These are phyloP conservation scores for Acronicta alni DNA, from an alignment of 2,888 invertebrate genomes.

Conservation along the genomic window DNA sequence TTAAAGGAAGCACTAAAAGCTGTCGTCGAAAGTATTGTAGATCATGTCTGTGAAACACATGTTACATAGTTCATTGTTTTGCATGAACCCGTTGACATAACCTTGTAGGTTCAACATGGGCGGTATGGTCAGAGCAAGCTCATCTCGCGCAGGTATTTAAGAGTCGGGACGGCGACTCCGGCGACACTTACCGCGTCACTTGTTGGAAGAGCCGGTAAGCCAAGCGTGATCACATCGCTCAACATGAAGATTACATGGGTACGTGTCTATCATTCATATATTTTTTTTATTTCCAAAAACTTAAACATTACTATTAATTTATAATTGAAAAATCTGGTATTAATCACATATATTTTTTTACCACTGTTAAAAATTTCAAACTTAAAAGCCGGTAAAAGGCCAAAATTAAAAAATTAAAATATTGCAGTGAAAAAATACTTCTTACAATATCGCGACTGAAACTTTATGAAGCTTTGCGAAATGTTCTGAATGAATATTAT, in stretches of 20 bases:
- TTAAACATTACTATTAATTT: neutral
- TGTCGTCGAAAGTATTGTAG: slow-evolving; percentile 18
- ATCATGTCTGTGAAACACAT: slow-evolving; percentile 27
- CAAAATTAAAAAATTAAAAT: no score
- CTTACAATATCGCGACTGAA: slow-evolving; percentile 44
- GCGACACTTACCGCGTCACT: slow-evolving; percentile 77
- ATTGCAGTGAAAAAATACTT: neutral
- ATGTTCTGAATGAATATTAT: no score
- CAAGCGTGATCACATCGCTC: slow-evolving; percentile 50
- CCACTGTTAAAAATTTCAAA: neutral
- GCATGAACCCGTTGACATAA: slow-evolving; percentile 69
- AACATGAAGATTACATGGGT: slow-evolving; percentile 78
- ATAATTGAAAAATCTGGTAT: neutral
- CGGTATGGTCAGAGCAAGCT: slow-evolving; percentile 54
- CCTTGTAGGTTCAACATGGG: slow-evolving; percentile 71
- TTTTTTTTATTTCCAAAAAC: no score
- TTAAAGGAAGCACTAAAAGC: slow-evolving; percentile 12
- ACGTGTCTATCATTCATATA: slow-evolving; percentile 64
- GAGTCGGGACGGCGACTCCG: slow-evolving; percentile 61
- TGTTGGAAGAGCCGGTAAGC: slow-evolving; percentile 63
- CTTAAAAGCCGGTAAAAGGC: neutral
- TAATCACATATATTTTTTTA: no score
- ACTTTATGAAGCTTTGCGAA: slow-evolving; percentile 46
- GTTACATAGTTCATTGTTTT: slow-evolving; percentile 53
- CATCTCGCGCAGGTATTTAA: slow-evolving; percentile 76